These are phyloP conservation scores for Heteromyza rotundicornis DNA, from an alignment of 2,888 invertebrate genomes.

Conservation along the genomic window DNA sequence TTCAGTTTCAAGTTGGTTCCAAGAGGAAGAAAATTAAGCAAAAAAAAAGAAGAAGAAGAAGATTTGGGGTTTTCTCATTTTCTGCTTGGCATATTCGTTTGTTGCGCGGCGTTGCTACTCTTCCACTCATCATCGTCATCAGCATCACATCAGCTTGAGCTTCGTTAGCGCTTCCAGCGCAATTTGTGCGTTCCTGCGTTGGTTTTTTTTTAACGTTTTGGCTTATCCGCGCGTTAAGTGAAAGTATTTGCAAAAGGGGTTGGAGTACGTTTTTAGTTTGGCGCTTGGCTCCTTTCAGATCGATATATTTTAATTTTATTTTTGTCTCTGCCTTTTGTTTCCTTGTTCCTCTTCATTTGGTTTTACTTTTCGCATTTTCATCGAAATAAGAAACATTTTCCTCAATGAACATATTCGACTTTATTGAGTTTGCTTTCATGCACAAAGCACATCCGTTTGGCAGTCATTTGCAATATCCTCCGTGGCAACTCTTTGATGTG, in stretches of 20 bases:
- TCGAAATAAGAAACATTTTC: neutral
- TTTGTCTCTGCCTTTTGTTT: conserved; percentile 15
- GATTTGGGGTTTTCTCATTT: conserved; percentile 12
- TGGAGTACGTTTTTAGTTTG: neutral
- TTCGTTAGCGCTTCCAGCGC: conserved; percentile 16
- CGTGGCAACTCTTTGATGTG: too few relatives aligned
- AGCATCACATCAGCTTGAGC: neutral
- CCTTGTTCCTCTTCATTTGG: neutral
- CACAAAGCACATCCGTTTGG: too few relatives aligned
- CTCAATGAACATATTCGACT: too few relatives aligned
- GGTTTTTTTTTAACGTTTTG: neutral
- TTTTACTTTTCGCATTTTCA: neutral
- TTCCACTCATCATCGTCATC: neutral
- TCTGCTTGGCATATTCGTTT: conserved; percentile 8
- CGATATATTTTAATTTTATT: conserved; percentile 61
- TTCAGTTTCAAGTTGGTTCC: neutral
- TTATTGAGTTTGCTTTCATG: too few relatives aligned
- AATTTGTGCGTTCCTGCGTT: neutral
- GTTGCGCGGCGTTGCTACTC: conserved; percentile 3
- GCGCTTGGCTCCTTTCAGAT: too few relatives aligned
- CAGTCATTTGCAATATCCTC: too few relatives aligned
- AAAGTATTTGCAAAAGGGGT: neutral
- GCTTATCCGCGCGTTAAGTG: neutral
- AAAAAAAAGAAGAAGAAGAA: neutral
- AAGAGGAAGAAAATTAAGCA: neutral